phyloP scores from a whole-genome alignment of 2,113 vertebrate genomes.

The Hippoglossus stenolepis region DNA sequence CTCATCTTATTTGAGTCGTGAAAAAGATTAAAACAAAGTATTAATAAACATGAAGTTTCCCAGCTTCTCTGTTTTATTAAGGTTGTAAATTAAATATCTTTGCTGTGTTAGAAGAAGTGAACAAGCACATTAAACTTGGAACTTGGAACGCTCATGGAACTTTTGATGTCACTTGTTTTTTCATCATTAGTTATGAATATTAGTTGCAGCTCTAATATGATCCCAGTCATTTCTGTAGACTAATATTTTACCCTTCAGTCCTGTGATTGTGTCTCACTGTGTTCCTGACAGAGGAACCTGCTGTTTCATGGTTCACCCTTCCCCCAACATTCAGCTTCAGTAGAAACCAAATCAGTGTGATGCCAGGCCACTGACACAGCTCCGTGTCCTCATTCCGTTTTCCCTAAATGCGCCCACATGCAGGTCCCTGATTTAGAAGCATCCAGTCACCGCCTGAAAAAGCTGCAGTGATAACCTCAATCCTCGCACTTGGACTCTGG shows the following conservation, averaged over 20 bases:
- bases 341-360: conserved; percentile 56
- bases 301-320: conserved; percentile 40
- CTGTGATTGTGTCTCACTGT: conserved; percentile 11
- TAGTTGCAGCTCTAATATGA: not conserved
- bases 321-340: conserved; percentile 48
- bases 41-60: too few relatives aligned
- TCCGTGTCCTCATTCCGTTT: conserved; percentile 52
- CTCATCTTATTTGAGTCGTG: too few relatives aligned
- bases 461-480: conserved; percentile 35
- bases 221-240: not conserved
- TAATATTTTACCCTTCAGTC: not conserved
- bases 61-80: too few relatives aligned
- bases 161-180: too few relatives aligned
- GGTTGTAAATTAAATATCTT: too few relatives aligned
- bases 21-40: too few relatives aligned
- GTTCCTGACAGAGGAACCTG: conserved; percentile 36
- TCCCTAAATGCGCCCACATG: conserved; percentile 23
- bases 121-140: too few relatives aligned
- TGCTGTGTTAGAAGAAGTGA: too few relatives aligned
- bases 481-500: conserved; percentile 32
- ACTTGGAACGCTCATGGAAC: too few relatives aligned
- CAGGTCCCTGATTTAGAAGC: conserved; percentile 38
- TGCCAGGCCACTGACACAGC: conserved; percentile 37
- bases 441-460: not conserved
- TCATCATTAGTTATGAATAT: too few relatives aligned